Conservation (phyloP, 2,888 invertebrate genomes). For the Schrankia costaestrigalis region DNA sequence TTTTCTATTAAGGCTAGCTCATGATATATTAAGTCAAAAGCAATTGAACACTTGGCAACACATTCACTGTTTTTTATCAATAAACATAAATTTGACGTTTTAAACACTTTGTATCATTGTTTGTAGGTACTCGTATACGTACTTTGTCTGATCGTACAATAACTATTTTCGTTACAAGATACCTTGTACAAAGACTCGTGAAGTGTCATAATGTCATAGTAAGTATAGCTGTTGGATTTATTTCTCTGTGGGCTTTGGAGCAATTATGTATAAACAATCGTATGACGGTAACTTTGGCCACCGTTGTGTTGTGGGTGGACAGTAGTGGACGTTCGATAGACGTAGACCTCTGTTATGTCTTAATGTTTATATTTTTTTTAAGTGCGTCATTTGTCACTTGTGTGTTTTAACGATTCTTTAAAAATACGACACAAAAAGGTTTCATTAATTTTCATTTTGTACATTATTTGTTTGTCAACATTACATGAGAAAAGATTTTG, state of each 20-base stretch:
- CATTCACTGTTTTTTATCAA: too few species aligned
- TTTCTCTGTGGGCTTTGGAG: slow-evolving; percentile 37
- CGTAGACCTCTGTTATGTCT: neutral
- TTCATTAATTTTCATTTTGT: too few species aligned
- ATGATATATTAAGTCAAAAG: too few species aligned
- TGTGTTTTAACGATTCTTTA: too few species aligned
- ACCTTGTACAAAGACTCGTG: slow-evolving; percentile 15
- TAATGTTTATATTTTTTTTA: slow-evolving; percentile 2
- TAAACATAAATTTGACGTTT: too few species aligned
- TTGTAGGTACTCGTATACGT: neutral
- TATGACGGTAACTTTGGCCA: slow-evolving; percentile 30
- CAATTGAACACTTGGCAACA: too few species aligned
- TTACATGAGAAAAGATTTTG: too few species aligned
- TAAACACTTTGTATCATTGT: too few species aligned
- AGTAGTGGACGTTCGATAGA: slow-evolving; percentile 8
- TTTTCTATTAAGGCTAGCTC: too few species aligned
- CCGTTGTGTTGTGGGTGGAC: slow-evolving; percentile 34
- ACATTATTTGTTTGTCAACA: too few species aligned
- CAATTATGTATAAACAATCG: slow-evolving; percentile 28
- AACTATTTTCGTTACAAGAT: slow-evolving; percentile 7
- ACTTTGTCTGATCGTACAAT: slow-evolving; percentile 8
- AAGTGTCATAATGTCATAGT: slow-evolving; percentile 38
- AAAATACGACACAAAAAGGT: too few species aligned
- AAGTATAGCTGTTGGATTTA: slow-evolving; percentile 40
- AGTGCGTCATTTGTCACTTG: too few species aligned